Percentiles rank a stretch among this genome's conserved stretches.
phyloP scores from a whole-genome alignment of 1,140 invertebrate species.

The Drosophila parabipectinata region DNA sequence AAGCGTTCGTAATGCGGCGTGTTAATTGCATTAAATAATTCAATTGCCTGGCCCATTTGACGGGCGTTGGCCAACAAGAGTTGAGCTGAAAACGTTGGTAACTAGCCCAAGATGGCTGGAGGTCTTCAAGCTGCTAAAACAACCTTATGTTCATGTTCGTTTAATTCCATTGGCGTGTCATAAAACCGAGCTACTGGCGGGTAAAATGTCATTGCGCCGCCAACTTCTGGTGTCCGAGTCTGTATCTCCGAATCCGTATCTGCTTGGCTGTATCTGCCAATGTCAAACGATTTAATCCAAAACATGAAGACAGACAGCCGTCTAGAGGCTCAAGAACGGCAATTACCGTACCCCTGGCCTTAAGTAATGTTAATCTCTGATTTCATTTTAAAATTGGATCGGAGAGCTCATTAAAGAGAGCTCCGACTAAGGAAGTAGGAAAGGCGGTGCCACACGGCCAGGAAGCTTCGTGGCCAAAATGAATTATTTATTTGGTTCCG shows the following conservation, averaged over 20 bases:
- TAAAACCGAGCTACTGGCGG: slow-evolving; percentile 26
- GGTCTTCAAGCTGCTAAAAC: slow-evolving; percentile 38
- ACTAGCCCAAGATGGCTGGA: slow-evolving; percentile 22
- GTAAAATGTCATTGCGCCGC: slow-evolving; percentile 57
- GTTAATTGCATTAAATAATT: slow-evolving; percentile 43
- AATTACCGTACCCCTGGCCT: slow-evolving; percentile 52
- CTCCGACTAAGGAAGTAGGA: slow-evolving; percentile 16
- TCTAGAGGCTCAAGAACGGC: slow-evolving; percentile 46
- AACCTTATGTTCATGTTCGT: slow-evolving; percentile 43
- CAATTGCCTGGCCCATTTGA: slow-evolving; percentile 45
- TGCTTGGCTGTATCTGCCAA: slow-evolving; percentile 18
- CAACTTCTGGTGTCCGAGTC: slow-evolving; percentile 52
- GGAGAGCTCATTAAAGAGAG: slow-evolving; percentile 17
- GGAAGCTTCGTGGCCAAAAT: slow-evolving; percentile 33
- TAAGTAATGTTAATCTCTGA: slow-evolving; percentile 48
- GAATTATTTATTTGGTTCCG: slow-evolving; percentile 48
- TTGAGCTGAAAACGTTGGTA: slow-evolving; percentile 2
- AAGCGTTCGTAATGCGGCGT: slow-evolving; percentile 38
- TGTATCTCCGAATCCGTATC: slow-evolving; percentile 6
- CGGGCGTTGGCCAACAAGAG: slow-evolving; percentile 13
- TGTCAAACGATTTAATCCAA: slow-evolving; percentile 48
- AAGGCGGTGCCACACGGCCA: slow-evolving; percentile 14
- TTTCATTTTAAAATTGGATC: slow-evolving; percentile 33
- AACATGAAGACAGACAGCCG: slow-evolving; percentile 28
- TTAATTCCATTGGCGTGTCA: slow-evolving; percentile 44